Conservation (phyloP, 2,113 vertebrate genomes). For the Gymnocephalus cernua region DNA sequence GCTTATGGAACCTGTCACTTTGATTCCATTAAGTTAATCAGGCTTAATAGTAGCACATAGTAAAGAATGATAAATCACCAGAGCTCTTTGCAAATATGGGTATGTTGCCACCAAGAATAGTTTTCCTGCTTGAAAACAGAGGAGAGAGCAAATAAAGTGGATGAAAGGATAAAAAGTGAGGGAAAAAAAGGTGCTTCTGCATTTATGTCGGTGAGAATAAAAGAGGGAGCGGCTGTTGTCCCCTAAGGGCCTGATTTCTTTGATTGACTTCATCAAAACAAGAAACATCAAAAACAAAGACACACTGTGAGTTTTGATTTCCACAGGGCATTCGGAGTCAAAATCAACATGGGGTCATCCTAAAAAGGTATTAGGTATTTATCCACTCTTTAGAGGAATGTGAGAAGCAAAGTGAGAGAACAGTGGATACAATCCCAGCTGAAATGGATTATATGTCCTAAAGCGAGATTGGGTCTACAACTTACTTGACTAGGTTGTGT, state of each 20-base stretch:
- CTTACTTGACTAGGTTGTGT: constrained; percentile 59
- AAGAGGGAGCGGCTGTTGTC: constrained; percentile 14
- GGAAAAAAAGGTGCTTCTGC: constrained; percentile 19
- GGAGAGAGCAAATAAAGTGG: constrained; percentile 24
- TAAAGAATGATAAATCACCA: constrained; percentile 69
- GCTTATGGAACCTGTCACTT: constrained; percentile 71
- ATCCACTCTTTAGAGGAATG: constrained; percentile 57
- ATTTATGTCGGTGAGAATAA: constrained; percentile 23
- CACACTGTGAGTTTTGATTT: constrained; percentile 52
- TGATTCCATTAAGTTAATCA: constrained; percentile 82
- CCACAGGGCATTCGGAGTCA: constrained; percentile 51
- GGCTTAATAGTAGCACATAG: constrained; percentile 64
- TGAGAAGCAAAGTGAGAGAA: constrained; percentile 45
- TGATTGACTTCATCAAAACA: constrained; percentile 70
- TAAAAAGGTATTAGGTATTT: constrained; percentile 49
- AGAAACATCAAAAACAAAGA: constrained; percentile 67
- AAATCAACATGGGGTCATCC: constrained; percentile 65
- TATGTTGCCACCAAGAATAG: constrained; percentile 27
- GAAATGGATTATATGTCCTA: constrained; percentile 62
- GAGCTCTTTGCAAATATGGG: constrained; percentile 28
- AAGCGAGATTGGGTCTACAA: constrained; percentile 63
- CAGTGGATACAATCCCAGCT: constrained; percentile 49
- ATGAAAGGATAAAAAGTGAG: constrained; percentile 38
- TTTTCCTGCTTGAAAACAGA: constrained; percentile 17
- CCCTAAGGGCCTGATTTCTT: constrained; percentile 52